Conservation (phyloP, 2,113 vertebrate genomes). For the Stictonetta naevosa region DNA sequence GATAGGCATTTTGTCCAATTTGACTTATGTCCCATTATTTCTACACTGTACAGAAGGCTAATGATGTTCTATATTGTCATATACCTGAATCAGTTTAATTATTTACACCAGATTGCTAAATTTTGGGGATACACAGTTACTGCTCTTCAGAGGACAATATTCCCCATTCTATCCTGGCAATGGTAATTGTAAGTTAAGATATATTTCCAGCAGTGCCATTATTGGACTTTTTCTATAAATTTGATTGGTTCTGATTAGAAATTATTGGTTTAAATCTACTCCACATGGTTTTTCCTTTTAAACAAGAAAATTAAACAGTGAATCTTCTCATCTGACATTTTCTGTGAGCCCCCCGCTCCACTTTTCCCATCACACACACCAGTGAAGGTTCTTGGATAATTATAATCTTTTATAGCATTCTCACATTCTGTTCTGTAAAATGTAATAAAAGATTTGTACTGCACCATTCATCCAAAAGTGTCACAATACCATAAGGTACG, state of each 20-base stretch:
- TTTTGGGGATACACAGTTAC: conserved; percentile 17
- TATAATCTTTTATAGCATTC: conserved; percentile 44
- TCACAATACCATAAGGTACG: not conserved
- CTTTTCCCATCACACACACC: not conserved
- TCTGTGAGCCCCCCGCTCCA: not conserved
- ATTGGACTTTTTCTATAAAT: conserved; percentile 52
- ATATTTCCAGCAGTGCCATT: conserved; percentile 55
- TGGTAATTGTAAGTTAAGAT: conserved; percentile 15
- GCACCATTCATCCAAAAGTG: conserved; percentile 62
- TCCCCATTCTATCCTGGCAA: not conserved
- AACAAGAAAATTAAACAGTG: conserved; percentile 73
- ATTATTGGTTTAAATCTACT: conserved; percentile 71
- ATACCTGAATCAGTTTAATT: not conserved
- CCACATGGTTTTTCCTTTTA: conserved; percentile 58
- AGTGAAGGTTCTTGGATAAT: conserved; percentile 4
- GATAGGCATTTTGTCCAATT: not conserved
- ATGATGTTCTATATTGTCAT: not conserved
- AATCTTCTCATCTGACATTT: conserved; percentile 68
- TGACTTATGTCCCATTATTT: not conserved
- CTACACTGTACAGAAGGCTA: not conserved
- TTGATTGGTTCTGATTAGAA: conserved; percentile 77
- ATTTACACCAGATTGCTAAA: conserved; percentile 20
- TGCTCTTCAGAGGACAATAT: not conserved
- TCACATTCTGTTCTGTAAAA: conserved; percentile 48
- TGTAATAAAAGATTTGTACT: conserved; percentile 43